Evolutionary conservation across 2,113 vertebrate genomes (phyloP).

Genomic region (Callopanchax toddi): DNA sequence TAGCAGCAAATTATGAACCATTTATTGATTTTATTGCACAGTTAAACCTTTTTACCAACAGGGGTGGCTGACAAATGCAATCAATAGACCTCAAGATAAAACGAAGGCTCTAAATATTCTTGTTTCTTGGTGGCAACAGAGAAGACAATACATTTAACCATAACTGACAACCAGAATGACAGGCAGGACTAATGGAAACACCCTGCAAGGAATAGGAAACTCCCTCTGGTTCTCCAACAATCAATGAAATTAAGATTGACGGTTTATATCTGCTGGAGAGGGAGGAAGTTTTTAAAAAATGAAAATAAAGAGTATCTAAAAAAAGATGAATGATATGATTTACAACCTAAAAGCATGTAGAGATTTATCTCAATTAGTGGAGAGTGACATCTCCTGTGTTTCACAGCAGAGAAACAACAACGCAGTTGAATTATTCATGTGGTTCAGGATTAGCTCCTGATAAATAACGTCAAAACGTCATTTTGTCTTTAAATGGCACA

Average conservation of each 20-base stretch:
- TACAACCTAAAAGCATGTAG: neutral
- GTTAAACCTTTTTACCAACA: neutral
- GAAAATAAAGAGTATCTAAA: constrained; percentile 19
- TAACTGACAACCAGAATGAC: constrained; percentile 26
- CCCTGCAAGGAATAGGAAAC: constrained; percentile 13
- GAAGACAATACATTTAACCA: constrained; percentile 21
- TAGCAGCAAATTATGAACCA: too few species aligned
- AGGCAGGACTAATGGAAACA: constrained; percentile 13
- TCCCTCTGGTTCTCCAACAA: constrained; percentile 17
- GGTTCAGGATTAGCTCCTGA: too few species aligned
- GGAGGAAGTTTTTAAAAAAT: neutral
- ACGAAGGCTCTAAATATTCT: neutral
- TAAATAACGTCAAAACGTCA: neutral
- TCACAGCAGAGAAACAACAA: too few species aligned
- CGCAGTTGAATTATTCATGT: neutral
- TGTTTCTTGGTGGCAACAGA: constrained; percentile 9
- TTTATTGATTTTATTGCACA: neutral
- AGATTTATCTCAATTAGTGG: constrained; percentile 28
- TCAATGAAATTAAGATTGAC: constrained; percentile 29
- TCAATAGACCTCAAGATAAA: neutral
- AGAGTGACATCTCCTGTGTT: neutral
- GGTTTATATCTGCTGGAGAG: constrained; percentile 15
- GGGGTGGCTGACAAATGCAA: neutral
- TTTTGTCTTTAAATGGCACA: neutral
- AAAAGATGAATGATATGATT: too few species aligned